phyloP scores from a whole-genome alignment of 2,888 invertebrate species.

The Dendrolimus houi region DNA sequence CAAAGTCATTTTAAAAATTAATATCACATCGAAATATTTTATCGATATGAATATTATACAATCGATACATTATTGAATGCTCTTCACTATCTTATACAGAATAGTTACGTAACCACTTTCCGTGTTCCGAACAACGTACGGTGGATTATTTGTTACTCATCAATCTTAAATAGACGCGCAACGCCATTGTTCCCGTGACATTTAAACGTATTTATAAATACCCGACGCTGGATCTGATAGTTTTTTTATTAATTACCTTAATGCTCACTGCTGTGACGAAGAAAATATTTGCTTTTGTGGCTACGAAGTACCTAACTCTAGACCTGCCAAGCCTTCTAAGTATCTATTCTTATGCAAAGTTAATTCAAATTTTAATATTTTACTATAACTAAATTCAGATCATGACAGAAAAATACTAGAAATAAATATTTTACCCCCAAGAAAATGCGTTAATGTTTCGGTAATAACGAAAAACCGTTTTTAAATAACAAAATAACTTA shows the following conservation, averaged over 20 bases:
- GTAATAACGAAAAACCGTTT: too few relatives aligned
- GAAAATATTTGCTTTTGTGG: background rate
- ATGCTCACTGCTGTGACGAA: background rate
- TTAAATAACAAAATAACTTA: too few relatives aligned
- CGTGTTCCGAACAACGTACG: conserved; percentile 47
- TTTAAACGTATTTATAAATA: conserved; percentile 69
- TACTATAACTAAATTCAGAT: too few relatives aligned
- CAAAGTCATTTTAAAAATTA: too few relatives aligned
- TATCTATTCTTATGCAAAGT: background rate
- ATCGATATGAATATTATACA: background rate
- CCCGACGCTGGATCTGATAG: conserved; percentile 32
- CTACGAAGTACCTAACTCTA: background rate
- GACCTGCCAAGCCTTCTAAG: background rate
- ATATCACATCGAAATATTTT: too few relatives aligned
- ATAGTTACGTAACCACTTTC: conserved; percentile 54
- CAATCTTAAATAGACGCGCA: conserved; percentile 67
- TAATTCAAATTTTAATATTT: too few relatives aligned
- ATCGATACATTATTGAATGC: background rate
- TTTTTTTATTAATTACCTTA: conserved; percentile 3
- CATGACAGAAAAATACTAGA: too few relatives aligned
- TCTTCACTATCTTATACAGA: background rate
- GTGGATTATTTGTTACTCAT: conserved; percentile 64
- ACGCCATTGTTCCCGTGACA: conserved; percentile 71
- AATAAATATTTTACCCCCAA: too few relatives aligned
- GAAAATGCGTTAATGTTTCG: too few relatives aligned